A percentile compares a stretch with the other conserved stretches of the same genome.
Conservation (phyloP, 2,888 invertebrate genomes). For the Phalangium opilio region DNA sequence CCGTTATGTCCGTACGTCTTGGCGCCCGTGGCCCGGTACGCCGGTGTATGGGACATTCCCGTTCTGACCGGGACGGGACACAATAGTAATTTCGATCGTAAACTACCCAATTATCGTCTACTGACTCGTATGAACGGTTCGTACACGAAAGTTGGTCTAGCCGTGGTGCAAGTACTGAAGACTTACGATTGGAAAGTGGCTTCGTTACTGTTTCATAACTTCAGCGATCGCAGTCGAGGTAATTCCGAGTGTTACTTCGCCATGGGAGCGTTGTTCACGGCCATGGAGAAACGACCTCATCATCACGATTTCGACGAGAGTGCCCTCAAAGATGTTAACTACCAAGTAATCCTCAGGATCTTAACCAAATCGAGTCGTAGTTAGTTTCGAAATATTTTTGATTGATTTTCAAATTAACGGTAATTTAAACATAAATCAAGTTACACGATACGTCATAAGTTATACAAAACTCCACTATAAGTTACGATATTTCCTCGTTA, state of each 20-base stretch:
- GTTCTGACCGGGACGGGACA: constrained; percentile 64
- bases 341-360: not conserved
- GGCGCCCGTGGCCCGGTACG: constrained; percentile 67
- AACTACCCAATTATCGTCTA: constrained; percentile 48
- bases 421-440: too few relatives aligned
- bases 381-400: too few relatives aligned
- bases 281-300: constrained; percentile 35
- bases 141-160: constrained; percentile 39
- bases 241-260: constrained; percentile 61
- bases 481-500: too few relatives aligned
- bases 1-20: constrained; percentile 73
- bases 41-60: constrained; percentile 66
- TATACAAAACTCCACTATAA: too few relatives aligned
- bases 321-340: not conserved
- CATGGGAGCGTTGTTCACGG: constrained; percentile 47
- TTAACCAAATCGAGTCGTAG: not conserved
- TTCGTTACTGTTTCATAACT: constrained; percentile 56
- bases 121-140: constrained; percentile 74
- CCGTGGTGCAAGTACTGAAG: constrained; percentile 50
- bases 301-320: constrained; percentile 46
- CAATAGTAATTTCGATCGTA: constrained; percentile 55
- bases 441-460: too few relatives aligned
- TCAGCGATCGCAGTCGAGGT: constrained; percentile 38
- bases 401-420: too few relatives aligned
- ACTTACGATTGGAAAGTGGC: constrained; percentile 56